Conservation (phyloP, 2,888 invertebrate genomes). For the Parnassius orleans region DNA sequence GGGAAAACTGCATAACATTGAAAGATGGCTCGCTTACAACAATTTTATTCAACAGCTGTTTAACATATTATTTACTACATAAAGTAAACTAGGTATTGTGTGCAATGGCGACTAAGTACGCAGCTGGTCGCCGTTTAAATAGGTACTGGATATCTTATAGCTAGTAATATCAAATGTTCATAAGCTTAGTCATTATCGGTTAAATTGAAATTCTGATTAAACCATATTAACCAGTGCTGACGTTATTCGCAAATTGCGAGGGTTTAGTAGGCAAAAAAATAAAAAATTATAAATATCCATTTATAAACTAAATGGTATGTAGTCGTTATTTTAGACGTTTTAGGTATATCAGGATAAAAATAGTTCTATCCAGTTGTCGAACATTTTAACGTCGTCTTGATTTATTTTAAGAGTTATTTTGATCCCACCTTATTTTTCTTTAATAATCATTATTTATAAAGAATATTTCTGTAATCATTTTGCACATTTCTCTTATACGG, state of each 20-base stretch:
- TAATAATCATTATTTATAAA: not conserved
- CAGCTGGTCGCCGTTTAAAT: not conserved
- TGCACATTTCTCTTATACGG: not conserved
- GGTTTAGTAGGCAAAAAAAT: no score
- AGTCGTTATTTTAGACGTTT: no score
- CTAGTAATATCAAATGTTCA: constrained; percentile 53
- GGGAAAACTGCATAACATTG: constrained; percentile 19
- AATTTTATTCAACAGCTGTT: constrained; percentile 21
- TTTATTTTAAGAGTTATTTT: not conserved
- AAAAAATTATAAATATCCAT: no score
- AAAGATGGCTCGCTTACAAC: constrained; percentile 27
- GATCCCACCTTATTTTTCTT: not conserved
- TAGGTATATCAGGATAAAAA: no score
- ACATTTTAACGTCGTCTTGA: not conserved
- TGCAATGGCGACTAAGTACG: constrained; percentile 18
- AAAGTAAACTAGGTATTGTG: constrained; percentile 6
- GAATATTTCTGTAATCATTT: not conserved
- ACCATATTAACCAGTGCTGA: not conserved
- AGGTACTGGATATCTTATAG: constrained; percentile 18
- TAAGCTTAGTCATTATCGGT: constrained; percentile 43
- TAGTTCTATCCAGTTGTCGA: no score
- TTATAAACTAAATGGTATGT: no score
- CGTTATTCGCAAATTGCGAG: not conserved
- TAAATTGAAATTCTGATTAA: not conserved
- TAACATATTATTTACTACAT: constrained; percentile 19